A percentile compares a stretch with the other conserved stretches of the same genome.
Evolutionary conservation across 2,888 invertebrate species (phyloP).

Genomic region (Drosophila ustulata): DNA sequence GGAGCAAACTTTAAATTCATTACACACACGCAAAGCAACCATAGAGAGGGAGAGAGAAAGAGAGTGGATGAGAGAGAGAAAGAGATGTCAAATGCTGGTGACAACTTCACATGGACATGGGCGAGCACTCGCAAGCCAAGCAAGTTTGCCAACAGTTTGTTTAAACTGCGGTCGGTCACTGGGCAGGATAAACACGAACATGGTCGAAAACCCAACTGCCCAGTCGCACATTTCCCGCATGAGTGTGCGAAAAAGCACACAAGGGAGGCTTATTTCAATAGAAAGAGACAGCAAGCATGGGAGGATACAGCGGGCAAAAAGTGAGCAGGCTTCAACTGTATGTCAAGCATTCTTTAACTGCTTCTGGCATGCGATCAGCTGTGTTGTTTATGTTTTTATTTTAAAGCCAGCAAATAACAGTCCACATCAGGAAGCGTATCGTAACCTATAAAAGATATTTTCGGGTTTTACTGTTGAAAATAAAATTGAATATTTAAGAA

Average conservation of each 20-base stretch:
- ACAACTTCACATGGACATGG: conserved; percentile 59
- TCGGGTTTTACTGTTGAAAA: too few species aligned
- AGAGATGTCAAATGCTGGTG: conserved; percentile 48
- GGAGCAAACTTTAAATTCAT: conserved; percentile 78
- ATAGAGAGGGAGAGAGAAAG: conserved; percentile 13
- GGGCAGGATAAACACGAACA: conserved; percentile 46
- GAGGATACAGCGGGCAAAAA: not conserved
- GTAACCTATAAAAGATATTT: too few species aligned
- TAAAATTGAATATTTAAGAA: too few species aligned
- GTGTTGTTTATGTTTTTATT: too few species aligned
- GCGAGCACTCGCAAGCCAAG: conserved; percentile 32
- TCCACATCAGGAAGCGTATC: too few species aligned
- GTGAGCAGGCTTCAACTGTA: too few species aligned
- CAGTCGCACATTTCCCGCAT: conserved; percentile 23
- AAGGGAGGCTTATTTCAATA: conserved; percentile 2
- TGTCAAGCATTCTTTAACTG: too few species aligned
- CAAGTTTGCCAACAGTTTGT: conserved; percentile 64
- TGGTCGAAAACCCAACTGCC: conserved; percentile 16
- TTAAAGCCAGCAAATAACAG: too few species aligned
- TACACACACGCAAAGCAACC: conserved; percentile 75
- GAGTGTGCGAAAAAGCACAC: not conserved
- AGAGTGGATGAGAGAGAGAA: conserved; percentile 8
- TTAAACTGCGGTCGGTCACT: conserved; percentile 75
- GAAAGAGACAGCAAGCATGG: not conserved
- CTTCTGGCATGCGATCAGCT: too few species aligned